Evolutionary conservation across 1,140 invertebrate genomes (phyloP).

Genomic region (Tetragnatha versicolor): DNA sequence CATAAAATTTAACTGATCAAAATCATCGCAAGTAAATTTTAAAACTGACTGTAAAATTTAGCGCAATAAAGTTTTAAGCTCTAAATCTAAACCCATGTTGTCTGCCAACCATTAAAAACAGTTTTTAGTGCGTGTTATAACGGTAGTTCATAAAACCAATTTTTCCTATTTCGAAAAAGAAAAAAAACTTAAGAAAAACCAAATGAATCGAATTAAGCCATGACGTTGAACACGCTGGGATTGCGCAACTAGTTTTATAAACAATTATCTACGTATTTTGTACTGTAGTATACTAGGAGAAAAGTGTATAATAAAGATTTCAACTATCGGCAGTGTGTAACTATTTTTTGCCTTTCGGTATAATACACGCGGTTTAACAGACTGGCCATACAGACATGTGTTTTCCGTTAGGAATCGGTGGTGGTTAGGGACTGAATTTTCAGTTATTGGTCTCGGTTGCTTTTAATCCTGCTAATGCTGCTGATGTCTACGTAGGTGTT

Average conservation of each 20-base stretch:
- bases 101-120: too few species aligned
- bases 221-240: conserved; percentile 26
- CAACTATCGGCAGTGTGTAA: conserved; percentile 25
- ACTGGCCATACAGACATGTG: conserved; percentile 12
- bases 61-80: too few species aligned
- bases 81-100: too few species aligned
- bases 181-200: conserved; percentile 13
- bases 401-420: conserved; percentile 21
- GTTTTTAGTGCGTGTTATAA: conserved; percentile 28
- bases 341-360: conserved; percentile 40
- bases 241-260: conserved; percentile 53
- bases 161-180: conserved; percentile 21
- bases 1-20: too few species aligned
- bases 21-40: too few species aligned
- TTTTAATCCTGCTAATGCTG: conserved; percentile 49
- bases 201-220: conserved; percentile 41
- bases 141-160: conserved; percentile 3
- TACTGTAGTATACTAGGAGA: conserved; percentile 46
- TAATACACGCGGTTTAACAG: conserved; percentile 20
- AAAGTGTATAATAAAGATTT: conserved; percentile 46
- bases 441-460: conserved; percentile 50
- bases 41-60: too few species aligned
- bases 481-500: conserved; percentile 36
- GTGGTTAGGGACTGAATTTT: conserved; percentile 23
- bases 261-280: conserved; percentile 50